Conservation (phyloP, 2,797 vertebrate species). For the Acipenser transmontanus region DNA sequence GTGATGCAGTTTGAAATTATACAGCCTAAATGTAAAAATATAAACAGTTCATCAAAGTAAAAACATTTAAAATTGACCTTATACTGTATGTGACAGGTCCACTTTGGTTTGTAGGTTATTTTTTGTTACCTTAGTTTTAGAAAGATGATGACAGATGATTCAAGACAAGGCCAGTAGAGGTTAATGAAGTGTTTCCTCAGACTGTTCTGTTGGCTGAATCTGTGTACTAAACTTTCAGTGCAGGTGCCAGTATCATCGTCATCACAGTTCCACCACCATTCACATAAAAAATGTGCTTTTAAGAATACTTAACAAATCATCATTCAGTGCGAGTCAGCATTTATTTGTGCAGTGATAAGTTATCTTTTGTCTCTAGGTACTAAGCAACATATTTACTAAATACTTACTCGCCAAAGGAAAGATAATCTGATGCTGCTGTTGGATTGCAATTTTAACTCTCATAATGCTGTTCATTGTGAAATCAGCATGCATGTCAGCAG, state of each 20-base stretch:
- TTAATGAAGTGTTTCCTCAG: slow-evolving; percentile 72
- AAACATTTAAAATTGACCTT: too few species aligned
- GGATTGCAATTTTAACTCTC: slow-evolving; percentile 57
- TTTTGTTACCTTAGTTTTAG: slow-evolving; percentile 15
- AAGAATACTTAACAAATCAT: slow-evolving; percentile 50
- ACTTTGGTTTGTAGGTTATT: too few species aligned
- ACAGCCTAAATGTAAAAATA: too few species aligned
- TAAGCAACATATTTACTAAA: too few species aligned
- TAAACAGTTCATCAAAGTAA: too few species aligned
- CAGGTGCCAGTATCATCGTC: slow-evolving; percentile 56
- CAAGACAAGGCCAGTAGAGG: slow-evolving; percentile 63
- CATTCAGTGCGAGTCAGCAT: background rate
- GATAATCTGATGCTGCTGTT: slow-evolving; percentile 51
- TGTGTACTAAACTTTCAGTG: slow-evolving; percentile 64
- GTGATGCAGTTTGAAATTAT: too few species aligned
- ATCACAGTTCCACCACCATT: slow-evolving; percentile 19
- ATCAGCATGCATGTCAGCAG: slow-evolving; percentile 38
- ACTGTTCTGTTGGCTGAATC: slow-evolving; percentile 69
- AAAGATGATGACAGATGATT: slow-evolving; percentile 66
- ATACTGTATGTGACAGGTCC: too few species aligned
- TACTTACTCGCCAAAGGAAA: slow-evolving; percentile 14
- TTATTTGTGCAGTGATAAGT: too few species aligned
- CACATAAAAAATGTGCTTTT: too few species aligned
- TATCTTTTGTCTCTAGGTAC: too few species aligned
- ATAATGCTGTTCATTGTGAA: slow-evolving; percentile 47